These are phyloP conservation scores for Oncopodura yosiiana DNA, from an alignment of 1,140 invertebrate species.

Conservation along the genomic window DNA sequence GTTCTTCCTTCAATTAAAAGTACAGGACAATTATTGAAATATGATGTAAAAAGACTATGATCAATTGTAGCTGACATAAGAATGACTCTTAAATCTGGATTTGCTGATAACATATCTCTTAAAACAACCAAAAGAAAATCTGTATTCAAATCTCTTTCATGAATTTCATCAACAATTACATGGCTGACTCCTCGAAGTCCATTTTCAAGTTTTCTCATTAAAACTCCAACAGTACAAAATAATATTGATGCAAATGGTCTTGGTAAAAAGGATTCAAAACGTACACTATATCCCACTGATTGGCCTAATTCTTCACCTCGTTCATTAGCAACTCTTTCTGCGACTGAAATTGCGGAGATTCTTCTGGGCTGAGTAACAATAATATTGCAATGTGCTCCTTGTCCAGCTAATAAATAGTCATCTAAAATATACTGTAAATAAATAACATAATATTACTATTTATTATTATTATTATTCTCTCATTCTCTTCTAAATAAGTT, in stretches of 20 bases:
- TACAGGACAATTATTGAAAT: conserved; percentile 82
- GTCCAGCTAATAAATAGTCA: conserved; percentile 76
- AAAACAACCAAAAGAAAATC: conserved; percentile 92
- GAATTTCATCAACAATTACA: conserved; percentile 93
- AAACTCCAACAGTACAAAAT: conserved; percentile 88
- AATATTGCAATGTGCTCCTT: conserved; percentile 73
- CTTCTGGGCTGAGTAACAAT: conserved; percentile 87
- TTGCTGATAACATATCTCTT: conserved; percentile 80
- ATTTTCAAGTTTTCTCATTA: conserved; percentile 79
- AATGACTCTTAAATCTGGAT: conserved; percentile 80
- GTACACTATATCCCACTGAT: conserved; percentile 64
- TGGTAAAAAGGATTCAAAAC: conserved; percentile 80
- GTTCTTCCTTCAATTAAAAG: conserved; percentile 59
- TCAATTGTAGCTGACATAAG: conserved; percentile 97
- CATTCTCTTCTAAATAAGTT: background rate
- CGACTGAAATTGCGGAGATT: conserved; percentile 87
- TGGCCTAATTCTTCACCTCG: conserved; percentile 61
- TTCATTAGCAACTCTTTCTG: conserved; percentile 80
- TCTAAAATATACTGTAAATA: conserved; percentile 86
- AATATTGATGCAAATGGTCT: conserved; percentile 83
- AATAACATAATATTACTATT: conserved; percentile 7
- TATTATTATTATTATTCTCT: background rate
- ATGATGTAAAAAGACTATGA: conserved; percentile 75
- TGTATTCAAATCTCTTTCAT: conserved; percentile 91
- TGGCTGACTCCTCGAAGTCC: conserved; percentile 79